Percentiles rank a stretch among this genome's conserved stretches.
Evolutionary conservation across 2,888 invertebrate species (phyloP).

Genomic region (Tipula lateralis): DNA sequence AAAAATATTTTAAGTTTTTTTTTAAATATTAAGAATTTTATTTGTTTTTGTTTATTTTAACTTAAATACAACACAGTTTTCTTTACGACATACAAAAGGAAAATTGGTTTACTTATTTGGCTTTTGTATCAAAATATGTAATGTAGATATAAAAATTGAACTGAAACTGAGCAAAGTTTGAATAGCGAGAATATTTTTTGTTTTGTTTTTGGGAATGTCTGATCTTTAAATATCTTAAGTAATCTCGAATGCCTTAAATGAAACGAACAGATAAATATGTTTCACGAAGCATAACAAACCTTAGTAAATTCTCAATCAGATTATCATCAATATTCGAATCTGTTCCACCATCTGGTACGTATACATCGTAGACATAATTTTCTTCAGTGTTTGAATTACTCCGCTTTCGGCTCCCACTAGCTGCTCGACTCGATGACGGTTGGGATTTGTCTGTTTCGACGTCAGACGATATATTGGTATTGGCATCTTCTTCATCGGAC

Average conservation of each 20-base stretch:
- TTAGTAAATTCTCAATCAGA: constrained; percentile 42
- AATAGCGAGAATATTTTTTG: not conserved
- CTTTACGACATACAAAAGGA: not conserved
- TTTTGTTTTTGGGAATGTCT: not conserved
- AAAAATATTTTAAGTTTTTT: not conserved
- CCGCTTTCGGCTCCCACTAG: constrained; percentile 26
- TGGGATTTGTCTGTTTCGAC: constrained; percentile 35
- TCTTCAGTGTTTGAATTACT: constrained; percentile 35
- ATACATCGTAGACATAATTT: constrained; percentile 60
- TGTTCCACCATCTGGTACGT: constrained; percentile 54
- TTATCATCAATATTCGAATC: constrained; percentile 44
- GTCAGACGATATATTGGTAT: constrained; percentile 25
- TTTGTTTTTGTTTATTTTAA: not conserved
- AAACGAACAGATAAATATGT: constrained; percentile 25
- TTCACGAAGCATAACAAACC: constrained; percentile 43
- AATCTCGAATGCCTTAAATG: not conserved
- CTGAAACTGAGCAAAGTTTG: not conserved
- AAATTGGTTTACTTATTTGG: not conserved
- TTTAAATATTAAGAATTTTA: not conserved
- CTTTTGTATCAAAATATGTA: not conserved
- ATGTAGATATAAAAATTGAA: not conserved
- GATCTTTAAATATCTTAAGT: not conserved
- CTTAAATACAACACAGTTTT: not conserved
- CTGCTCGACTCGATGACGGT: constrained; percentile 37
- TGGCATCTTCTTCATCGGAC: constrained; percentile 32